These are phyloP conservation scores for Chalcosyrphus nemorum DNA, from an alignment of 2,888 invertebrate species.

Conservation along the genomic window DNA sequence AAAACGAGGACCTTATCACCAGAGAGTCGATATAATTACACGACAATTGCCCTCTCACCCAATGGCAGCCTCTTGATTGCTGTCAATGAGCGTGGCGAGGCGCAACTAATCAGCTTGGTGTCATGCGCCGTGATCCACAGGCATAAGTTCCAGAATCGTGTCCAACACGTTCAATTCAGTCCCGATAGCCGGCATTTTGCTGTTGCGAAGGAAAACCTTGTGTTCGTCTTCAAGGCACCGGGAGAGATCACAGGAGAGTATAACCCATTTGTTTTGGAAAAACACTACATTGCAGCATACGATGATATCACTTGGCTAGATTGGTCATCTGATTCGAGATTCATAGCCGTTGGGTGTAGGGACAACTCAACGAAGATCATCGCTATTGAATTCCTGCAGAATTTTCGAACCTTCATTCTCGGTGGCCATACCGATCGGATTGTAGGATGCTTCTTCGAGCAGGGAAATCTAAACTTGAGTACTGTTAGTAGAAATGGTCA, in stretches of 20 bases:
- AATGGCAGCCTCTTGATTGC: constrained; percentile 93
- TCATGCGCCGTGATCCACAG: constrained; percentile 92
- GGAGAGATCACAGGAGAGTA: constrained; percentile 90
- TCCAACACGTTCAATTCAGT: constrained; percentile 92
- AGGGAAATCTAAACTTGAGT: constrained; percentile 91
- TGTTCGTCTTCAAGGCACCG: constrained; percentile 93
- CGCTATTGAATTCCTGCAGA: constrained; percentile 88
- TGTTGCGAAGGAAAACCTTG: constrained; percentile 92
- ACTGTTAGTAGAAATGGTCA: constrained; percentile 93
- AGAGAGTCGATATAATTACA: constrained; percentile 93
- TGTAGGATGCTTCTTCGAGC: constrained; percentile 94
- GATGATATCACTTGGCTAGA: constrained; percentile 93
- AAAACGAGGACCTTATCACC: constrained; percentile 93
- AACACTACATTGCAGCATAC: constrained; percentile 90
- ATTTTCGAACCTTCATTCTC: constrained; percentile 89
- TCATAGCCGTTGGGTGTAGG: constrained; percentile 94
- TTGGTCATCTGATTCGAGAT: constrained; percentile 96
- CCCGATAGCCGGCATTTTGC: constrained; percentile 97
- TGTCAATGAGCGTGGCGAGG: constrained; percentile 95
- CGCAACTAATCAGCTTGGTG: constrained; percentile 92
- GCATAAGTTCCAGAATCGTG: constrained; percentile 90
- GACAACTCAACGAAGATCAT: constrained; percentile 94
- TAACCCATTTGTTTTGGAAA: constrained; percentile 93
- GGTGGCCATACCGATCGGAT: constrained; percentile 93
- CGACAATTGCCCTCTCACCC: constrained; percentile 92